A percentile compares a stretch with the other conserved stretches of the same genome.
Evolutionary conservation across 2,113 vertebrate genomes (phyloP).

Genomic region (Stigmatopora argus): DNA sequence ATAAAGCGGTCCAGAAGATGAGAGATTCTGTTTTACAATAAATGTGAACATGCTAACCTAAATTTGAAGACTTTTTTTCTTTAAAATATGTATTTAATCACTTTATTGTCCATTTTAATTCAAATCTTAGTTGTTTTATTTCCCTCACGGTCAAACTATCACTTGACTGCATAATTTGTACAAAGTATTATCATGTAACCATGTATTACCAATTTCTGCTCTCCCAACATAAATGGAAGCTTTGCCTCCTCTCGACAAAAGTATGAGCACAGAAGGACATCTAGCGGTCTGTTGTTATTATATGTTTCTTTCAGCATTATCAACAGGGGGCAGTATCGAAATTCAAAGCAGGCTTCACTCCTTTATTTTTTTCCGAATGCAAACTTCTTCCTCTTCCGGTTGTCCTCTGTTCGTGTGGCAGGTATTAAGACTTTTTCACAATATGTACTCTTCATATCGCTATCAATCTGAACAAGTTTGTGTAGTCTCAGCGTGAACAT

Average conservation of each 20-base stretch:
- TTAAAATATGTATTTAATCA: too few species aligned
- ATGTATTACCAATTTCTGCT: not conserved
- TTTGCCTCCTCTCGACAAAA: not conserved
- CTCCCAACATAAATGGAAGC: not conserved
- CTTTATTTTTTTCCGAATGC: constrained; percentile 12
- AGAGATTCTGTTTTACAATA: too few species aligned
- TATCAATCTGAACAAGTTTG: constrained; percentile 42
- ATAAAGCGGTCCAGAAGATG: too few species aligned
- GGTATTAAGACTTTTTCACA: constrained; percentile 43
- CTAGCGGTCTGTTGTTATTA: not conserved
- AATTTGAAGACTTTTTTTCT: too few species aligned
- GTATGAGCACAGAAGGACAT: not conserved
- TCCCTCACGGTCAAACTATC: not conserved
- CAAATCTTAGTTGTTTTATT: not conserved
- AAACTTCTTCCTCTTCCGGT: constrained; percentile 67
- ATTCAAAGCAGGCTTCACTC: rapidly evolving
- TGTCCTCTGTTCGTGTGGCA: constrained; percentile 60
- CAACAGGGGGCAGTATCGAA: constrained; percentile 17
- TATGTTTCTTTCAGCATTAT: not conserved
- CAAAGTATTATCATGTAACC: not conserved
- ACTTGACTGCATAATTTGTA: not conserved
- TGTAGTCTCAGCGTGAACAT: not conserved
- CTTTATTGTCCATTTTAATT: too few species aligned
- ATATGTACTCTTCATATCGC: constrained; percentile 33
- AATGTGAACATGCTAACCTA: too few species aligned